Conservation (phyloP, 2,888 invertebrate species). For the Acleris sparsana region DNA sequence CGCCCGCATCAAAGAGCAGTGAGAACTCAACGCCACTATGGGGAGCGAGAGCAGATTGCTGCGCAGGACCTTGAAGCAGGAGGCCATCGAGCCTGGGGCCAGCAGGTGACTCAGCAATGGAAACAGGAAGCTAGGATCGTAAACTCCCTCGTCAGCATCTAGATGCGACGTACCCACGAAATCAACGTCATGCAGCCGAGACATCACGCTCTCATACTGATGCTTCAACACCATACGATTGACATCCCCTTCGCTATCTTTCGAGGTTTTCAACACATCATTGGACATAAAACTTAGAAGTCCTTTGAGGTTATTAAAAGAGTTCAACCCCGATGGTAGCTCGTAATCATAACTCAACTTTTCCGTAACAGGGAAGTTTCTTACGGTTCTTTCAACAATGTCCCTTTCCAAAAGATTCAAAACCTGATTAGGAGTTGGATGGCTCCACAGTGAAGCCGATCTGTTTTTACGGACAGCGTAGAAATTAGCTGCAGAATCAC, state of each 20-base stretch:
- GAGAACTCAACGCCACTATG: conserved; percentile 88
- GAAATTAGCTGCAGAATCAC: conserved; percentile 90
- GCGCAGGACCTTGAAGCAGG: conserved; percentile 87
- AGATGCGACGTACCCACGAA: conserved; percentile 53
- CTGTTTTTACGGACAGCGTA: conserved; percentile 86
- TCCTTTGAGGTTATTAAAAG: conserved; percentile 42
- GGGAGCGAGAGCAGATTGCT: conserved; percentile 88
- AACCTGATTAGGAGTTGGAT: conserved; percentile 88
- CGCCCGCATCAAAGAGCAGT: conserved; percentile 86
- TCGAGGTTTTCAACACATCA: conserved; percentile 46
- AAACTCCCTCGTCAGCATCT: conserved; percentile 76
- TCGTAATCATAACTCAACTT: conserved; percentile 78
- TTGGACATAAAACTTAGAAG: conserved; percentile 52
- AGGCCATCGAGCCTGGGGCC: conserved; percentile 88
- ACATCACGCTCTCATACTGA: conserved; percentile 50
- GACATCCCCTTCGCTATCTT: conserved; percentile 56
- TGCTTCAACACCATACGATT: conserved; percentile 50
- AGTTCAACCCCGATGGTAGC: conserved; percentile 49
- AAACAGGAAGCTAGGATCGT: conserved; percentile 92
- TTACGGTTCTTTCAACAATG: conserved; percentile 86
- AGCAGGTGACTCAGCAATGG: conserved; percentile 90
- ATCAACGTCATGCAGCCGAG: conserved; percentile 49
- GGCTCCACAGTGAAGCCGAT: conserved; percentile 85
- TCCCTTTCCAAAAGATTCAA: conserved; percentile 87
- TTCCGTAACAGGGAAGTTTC: conserved; percentile 87